phyloP scores from a whole-genome alignment of 64 coral and sea anemone species.

The Porites australiensis region DNA sequence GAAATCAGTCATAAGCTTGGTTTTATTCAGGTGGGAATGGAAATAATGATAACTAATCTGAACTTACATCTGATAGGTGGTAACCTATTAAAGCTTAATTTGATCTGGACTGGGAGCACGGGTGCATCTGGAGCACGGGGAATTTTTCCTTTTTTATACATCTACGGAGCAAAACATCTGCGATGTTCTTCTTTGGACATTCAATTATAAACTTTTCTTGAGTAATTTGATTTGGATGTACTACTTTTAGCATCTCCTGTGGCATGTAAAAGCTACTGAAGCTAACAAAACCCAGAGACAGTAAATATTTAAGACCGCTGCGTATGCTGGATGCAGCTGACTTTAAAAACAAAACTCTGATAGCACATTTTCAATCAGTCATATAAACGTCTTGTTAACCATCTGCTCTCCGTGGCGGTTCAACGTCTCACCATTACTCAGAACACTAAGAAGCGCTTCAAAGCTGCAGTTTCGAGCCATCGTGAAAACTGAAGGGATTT shows the following conservation, averaged over 20 bases:
- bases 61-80: neutral
- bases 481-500: neutral
- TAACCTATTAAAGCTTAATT: neutral
- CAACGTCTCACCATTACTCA: neutral
- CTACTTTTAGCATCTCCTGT: neutral
- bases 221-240: neutral
- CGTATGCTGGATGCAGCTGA: neutral
- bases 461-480: neutral
- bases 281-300: neutral
- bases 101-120: too few relatives aligned
- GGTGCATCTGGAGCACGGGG: neutral
- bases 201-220: neutral
- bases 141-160: neutral
- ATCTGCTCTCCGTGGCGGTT: neutral
- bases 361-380: neutral
- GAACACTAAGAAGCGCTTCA: neutral
- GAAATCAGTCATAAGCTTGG: slow-evolving; percentile 5
- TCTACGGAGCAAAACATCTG: slow-evolving; percentile 16
- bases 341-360: slow-evolving; percentile 34
- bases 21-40: slow-evolving; percentile 22
- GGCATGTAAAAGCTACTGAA: neutral
- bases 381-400: slow-evolving; percentile 1
- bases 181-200: neutral
- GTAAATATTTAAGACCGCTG: neutral
- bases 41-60: slow-evolving; percentile 36